phyloP scores from a whole-genome alignment of 2,113 vertebrate genomes.

The Scartelaos histophorus region DNA sequence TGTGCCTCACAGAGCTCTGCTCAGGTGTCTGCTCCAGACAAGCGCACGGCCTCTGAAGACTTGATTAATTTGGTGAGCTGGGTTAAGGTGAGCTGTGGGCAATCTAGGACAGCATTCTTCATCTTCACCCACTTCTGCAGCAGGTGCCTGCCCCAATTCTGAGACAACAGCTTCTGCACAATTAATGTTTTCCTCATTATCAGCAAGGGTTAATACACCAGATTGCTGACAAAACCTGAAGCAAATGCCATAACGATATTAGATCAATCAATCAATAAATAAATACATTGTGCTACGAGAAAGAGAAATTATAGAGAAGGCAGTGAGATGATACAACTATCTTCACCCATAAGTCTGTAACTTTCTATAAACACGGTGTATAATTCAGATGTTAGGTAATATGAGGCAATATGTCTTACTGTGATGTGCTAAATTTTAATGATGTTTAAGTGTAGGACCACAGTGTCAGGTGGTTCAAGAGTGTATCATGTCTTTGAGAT shows the following conservation, averaged over 20 bases:
- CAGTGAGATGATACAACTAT: neutral
- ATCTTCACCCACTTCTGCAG: slow-evolving; percentile 79
- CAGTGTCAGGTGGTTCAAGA: neutral
- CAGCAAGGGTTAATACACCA: slow-evolving; percentile 43
- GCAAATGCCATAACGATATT: neutral
- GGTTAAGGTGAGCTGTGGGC: slow-evolving; percentile 72
- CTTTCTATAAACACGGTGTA: neutral
- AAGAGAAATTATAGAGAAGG: neutral
- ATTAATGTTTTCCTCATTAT: slow-evolving; percentile 67
- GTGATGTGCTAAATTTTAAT: neutral
- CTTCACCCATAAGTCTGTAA: neutral
- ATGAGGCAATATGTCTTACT: neutral
- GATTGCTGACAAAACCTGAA: slow-evolving; percentile 19
- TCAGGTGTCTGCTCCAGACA: slow-evolving; percentile 58
- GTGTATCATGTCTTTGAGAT: neutral
- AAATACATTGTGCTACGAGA: neutral
- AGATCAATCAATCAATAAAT: neutral
- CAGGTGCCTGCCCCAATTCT: slow-evolving; percentile 80
- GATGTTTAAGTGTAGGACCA: neutral
- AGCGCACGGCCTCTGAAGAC: slow-evolving; percentile 62
- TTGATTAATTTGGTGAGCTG: slow-evolving; percentile 69
- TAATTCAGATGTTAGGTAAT: neutral
- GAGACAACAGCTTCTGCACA: slow-evolving; percentile 60
- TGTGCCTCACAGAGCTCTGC: slow-evolving; percentile 52
- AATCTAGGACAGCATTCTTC: slow-evolving; percentile 80